Evolutionary conservation across 2,113 vertebrate species (phyloP).

Genomic region (Centrocercus urophasianus): DNA sequence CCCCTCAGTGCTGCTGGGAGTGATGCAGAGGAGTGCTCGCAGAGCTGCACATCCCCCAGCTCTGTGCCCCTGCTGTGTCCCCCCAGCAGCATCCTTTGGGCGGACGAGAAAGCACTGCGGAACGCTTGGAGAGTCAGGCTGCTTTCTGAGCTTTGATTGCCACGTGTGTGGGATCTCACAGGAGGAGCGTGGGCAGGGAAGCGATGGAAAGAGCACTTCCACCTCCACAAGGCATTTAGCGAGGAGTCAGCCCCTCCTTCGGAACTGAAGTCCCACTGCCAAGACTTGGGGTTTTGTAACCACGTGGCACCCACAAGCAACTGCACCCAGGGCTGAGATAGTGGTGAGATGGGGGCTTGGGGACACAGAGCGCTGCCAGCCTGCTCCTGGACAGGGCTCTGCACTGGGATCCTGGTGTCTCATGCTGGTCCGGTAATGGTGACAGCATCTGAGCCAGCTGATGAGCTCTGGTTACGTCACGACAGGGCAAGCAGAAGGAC

Average conservation of each 20-base stretch:
- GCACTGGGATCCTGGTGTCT: background rate
- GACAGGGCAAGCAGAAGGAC: background rate
- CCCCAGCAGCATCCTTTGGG: too few relatives aligned
- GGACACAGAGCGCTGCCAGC: background rate
- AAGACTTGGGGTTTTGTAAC: background rate
- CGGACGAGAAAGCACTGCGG: background rate
- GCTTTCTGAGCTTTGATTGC: slow-evolving; percentile 37
- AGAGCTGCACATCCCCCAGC: background rate
- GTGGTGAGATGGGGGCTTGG: accelerated
- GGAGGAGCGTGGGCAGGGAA: slow-evolving; percentile 43
- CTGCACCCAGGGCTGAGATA: accelerated
- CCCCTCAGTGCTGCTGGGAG: background rate
- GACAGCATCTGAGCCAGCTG: background rate
- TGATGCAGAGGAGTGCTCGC: background rate
- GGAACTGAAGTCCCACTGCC: background rate
- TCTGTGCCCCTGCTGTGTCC: background rate
- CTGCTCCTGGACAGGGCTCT: accelerated
- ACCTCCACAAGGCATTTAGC: slow-evolving; percentile 28
- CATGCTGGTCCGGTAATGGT: background rate
- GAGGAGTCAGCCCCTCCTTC: background rate
- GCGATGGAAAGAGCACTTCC: slow-evolving; percentile 9
- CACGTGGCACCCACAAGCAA: background rate
- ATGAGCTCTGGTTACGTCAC: background rate
- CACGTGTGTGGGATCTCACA: slow-evolving; percentile 46
- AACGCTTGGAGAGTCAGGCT: background rate